phyloP scores from a whole-genome alignment of 2,888 invertebrate species.

The Gastracanthus pulcherrimus region DNA sequence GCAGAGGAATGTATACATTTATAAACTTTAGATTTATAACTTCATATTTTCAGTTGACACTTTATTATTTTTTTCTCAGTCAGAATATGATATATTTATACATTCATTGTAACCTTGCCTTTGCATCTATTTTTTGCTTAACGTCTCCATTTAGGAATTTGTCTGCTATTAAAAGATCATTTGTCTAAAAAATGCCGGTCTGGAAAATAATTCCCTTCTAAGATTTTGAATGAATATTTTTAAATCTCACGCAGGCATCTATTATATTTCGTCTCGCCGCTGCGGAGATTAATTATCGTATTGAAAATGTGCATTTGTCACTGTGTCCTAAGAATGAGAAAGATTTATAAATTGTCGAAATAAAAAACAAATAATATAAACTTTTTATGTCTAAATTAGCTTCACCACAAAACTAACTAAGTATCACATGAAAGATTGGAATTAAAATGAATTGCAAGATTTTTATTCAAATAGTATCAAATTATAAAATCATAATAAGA shows the following conservation, averaged over 20 bases:
- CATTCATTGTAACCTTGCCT: neutral
- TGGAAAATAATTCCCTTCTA: conserved; percentile 5
- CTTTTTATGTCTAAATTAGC: neutral
- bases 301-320: conserved; percentile 43
- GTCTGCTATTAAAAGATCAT: conserved; percentile 43
- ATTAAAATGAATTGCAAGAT: no score
- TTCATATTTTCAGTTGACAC: neutral
- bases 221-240: conserved; percentile 24
- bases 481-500: no score
- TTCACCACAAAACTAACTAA: neutral
- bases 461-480: no score
- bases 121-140: conserved; percentile 14
- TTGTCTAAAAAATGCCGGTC: conserved; percentile 28
- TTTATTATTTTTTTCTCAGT: conserved; percentile 20
- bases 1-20: no score
- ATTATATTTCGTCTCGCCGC: neutral
- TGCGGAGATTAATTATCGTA: conserved; percentile 34
- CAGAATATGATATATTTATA: conserved; percentile 3
- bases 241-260: conserved; percentile 2
- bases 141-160: conserved; percentile 45
- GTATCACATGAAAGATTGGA: no score
- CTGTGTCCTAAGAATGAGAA: neutral
- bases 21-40: neutral
- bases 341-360: neutral
- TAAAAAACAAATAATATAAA: neutral